Evolutionary conservation across 2,113 vertebrate genomes (phyloP), one percentile per base, ranked within the genome.

Genomic region (Eonycteris spelaea): DNA sequence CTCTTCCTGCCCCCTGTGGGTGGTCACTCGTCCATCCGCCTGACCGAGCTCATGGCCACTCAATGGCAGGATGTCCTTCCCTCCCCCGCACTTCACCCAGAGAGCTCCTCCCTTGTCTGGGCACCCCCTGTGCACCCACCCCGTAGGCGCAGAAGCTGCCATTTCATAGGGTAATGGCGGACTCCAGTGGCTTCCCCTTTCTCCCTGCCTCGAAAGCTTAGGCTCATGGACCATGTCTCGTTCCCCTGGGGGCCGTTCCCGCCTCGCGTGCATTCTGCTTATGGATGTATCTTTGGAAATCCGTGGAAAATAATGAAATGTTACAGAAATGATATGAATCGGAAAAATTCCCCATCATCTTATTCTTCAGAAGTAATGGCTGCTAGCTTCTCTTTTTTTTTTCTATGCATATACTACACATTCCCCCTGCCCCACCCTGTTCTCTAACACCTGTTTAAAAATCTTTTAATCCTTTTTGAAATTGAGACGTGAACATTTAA

Each of bases 211-310:
- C 5, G 22, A 18, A n/a, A 38, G 16, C 89, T 55, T n/a, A 78
- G 43, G 57, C 43, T 30, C 1, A 0, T 0, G 19, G 24, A 7
- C 7, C 40, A 13, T 3, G 9, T 19, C 80, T 38, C 0, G 0
- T 35, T 67, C 75, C 80, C 61, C 70, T 33, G 86, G 40, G 61
- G 77, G 6, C 57, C 15, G 3, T 40, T 70, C 43, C 24, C 38
- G 28, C 75, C 30, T 14, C 19, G 12, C 5, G 0, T 45, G 19
- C 9, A 3, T 61, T 71, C 71, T 57, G 53, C 33, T 43, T 48
- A 6, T 15, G 26, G 75, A 16, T 61, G 38, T 22, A 35, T 55
- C 75, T 73, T 78, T 82, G 73, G 79, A 43, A 90, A 57, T 68
- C 59, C 71, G 28, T 33, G 77, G 88, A 71, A 84, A 96, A 40